A percentile compares a stretch with the other conserved stretches of the same genome.
Conservation (phyloP, 1,140 invertebrate genomes). For the Listronotus bonariensis region DNA sequence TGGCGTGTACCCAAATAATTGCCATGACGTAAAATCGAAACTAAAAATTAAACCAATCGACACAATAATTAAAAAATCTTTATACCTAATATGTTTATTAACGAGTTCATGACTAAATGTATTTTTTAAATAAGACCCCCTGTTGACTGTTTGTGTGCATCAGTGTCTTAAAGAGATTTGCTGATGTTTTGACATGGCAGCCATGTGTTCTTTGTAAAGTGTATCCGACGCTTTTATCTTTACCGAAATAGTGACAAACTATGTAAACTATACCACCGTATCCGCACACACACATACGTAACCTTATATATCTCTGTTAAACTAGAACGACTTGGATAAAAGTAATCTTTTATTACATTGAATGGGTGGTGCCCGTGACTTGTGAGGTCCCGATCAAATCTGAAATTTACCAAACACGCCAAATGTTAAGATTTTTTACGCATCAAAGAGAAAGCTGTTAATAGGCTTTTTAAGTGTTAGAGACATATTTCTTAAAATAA, state of each 20-base stretch:
- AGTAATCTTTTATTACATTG: conserved; percentile 23
- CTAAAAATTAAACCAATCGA: too few relatives aligned
- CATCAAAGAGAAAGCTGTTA: conserved; percentile 26
- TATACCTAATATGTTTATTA: too few relatives aligned
- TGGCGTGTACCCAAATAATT: too few relatives aligned
- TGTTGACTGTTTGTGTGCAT: conserved; percentile 27
- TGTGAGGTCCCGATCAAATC: conserved; percentile 34
- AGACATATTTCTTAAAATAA: too few relatives aligned
- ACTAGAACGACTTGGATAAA: conserved; percentile 23
- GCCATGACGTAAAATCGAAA: too few relatives aligned
- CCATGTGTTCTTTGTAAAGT: conserved; percentile 42
- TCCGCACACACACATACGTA: conserved; percentile 35
- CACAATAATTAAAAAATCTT: too few relatives aligned
- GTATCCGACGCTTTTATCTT: conserved; percentile 38
- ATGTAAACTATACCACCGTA: conserved; percentile 37
- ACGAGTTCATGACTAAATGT: too few relatives aligned
- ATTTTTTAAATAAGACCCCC: background rate
- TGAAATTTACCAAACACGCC: conserved; percentile 36
- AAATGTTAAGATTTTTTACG: conserved; percentile 34
- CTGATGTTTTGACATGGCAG: conserved; percentile 42
- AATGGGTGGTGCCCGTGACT: background rate
- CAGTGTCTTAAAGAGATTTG: conserved; percentile 30
- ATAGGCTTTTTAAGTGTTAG: conserved; percentile 11
- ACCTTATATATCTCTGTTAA: conserved; percentile 37
- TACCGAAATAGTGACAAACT: conserved; percentile 41